These are phyloP conservation scores for Rhinolophus ferrumequinum DNA, from an alignment of 2,113 vertebrate genomes.

Conservation along the genomic window DNA sequence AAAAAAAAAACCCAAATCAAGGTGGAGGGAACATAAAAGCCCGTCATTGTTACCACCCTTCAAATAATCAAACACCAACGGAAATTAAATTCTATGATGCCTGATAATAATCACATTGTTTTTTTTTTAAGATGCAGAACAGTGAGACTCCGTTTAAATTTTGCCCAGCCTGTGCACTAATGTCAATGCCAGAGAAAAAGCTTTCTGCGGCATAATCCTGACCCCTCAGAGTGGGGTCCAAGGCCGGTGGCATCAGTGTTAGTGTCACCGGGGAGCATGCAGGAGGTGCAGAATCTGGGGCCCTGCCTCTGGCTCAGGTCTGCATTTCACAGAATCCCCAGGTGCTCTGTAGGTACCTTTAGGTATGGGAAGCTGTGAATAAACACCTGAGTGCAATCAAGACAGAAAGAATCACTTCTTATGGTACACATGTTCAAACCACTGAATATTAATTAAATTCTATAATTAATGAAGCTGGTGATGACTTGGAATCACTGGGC, in stretches of 20 bases:
- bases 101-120: neutral
- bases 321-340: neutral
- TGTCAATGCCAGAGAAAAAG: neutral
- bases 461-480: constrained; percentile 65
- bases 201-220: accelerated
- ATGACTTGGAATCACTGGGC: constrained; percentile 62
- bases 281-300: neutral
- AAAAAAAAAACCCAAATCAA: constrained; percentile 40
- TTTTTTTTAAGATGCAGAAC: neutral
- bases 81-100: neutral
- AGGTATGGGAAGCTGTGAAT: neutral
- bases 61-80: neutral
- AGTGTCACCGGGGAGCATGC: accelerated
- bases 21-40: accelerated
- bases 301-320: accelerated
- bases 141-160: neutral
- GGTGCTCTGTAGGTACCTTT: constrained; percentile 7
- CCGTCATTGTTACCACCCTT: neutral
- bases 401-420: constrained; percentile 40
- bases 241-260: accelerated
- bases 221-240: neutral
- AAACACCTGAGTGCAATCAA: neutral
- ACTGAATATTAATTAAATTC: constrained; percentile 15
- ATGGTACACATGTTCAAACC: constrained; percentile 56
- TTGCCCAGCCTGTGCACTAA: neutral